Conservation (phyloP, 2,797 vertebrate species). For the Pangasius krempfi region DNA sequence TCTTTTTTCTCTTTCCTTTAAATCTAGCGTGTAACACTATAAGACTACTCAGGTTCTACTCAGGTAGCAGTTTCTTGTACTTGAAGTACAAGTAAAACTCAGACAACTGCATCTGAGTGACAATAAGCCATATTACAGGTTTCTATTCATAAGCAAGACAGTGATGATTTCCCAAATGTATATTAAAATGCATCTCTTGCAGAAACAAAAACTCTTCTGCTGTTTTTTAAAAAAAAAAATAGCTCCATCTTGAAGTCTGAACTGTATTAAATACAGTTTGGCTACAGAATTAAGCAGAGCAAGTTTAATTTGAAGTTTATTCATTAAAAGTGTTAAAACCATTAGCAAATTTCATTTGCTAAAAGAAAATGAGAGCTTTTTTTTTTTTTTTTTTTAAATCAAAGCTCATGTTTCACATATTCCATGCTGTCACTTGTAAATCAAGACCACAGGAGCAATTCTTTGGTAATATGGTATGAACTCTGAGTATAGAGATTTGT, state of each 20-base stretch:
- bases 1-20: slow-evolving; percentile 42
- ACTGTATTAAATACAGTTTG: not conserved
- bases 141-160: not conserved
- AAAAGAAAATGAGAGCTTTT: not conserved
- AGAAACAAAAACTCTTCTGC: not conserved
- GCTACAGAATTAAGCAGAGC: not conserved
- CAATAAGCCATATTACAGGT: not conserved
- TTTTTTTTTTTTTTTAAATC: not conserved
- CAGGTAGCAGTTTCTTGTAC: not conserved
- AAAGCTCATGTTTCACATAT: not conserved
- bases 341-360: not conserved
- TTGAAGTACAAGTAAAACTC: not conserved
- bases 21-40: slow-evolving; percentile 15
- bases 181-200: not conserved
- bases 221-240: not conserved
- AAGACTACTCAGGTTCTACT: not conserved
- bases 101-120: not conserved
- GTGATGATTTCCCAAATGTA: not conserved
- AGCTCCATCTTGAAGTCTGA: not conserved
- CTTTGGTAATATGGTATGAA: not conserved
- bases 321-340: not conserved
- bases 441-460: not conserved
- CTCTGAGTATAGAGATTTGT: not conserved
- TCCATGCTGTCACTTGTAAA: not conserved
- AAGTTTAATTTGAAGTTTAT: not conserved